phyloP scores from a whole-genome alignment of 2,888 invertebrate genomes.

The Chironomus riparius region DNA sequence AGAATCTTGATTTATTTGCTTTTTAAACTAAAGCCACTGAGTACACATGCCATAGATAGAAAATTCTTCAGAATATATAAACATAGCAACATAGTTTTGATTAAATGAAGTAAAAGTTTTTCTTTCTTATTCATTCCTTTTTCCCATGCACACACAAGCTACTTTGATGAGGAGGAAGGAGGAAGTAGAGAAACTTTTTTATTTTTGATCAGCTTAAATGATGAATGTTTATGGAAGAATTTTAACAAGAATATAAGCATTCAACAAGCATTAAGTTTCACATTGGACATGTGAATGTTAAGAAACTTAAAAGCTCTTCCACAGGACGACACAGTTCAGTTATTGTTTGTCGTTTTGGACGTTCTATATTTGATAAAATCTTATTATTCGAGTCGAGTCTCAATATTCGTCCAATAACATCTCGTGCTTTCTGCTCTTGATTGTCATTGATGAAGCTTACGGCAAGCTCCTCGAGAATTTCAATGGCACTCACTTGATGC shows the following conservation, averaged over 20 bases:
- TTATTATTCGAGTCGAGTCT: slow-evolving; percentile 10
- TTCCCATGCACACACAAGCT: neutral
- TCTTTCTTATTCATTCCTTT: neutral
- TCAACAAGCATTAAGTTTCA: neutral
- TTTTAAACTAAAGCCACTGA: neutral
- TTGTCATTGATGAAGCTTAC: slow-evolving; percentile 6
- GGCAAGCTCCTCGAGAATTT: slow-evolving; percentile 19
- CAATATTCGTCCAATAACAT: slow-evolving; percentile 2
- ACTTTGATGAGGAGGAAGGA: neutral
- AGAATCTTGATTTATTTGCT: neutral
- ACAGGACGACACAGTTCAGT: neutral
- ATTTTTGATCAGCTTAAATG: neutral
- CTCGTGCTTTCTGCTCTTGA: neutral
- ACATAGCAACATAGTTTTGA: neutral
- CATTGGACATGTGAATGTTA: neutral
- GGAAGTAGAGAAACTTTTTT: no score
- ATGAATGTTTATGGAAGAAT: neutral
- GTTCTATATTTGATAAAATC: neutral
- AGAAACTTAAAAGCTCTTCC: neutral
- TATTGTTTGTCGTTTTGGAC: neutral
- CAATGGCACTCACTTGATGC: slow-evolving; percentile 17
- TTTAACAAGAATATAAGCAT: neutral
- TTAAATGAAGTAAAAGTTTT: neutral
- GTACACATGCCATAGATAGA: neutral
- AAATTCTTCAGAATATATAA: neutral